These are phyloP conservation scores for Halictus ligatus DNA, from an alignment of 2,888 invertebrate species.

Conservation along the genomic window DNA sequence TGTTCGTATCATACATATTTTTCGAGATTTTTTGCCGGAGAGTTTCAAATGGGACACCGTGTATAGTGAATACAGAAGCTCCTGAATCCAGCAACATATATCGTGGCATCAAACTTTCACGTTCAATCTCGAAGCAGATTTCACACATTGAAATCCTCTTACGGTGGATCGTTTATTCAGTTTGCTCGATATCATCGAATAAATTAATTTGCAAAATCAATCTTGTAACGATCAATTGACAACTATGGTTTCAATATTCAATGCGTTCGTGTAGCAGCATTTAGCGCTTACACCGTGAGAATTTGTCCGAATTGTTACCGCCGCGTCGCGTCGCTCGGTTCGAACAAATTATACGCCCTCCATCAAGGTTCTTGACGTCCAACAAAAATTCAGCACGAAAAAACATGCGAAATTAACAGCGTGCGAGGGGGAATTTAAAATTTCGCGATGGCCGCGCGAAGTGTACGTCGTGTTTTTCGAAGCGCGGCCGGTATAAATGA, in stretches of 20 bases:
- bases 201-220: background rate
- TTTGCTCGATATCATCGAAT: background rate
- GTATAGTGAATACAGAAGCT: background rate
- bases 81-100: background rate
- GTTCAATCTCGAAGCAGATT: background rate
- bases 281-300: no score
- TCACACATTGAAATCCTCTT: background rate
- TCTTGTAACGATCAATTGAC: background rate
- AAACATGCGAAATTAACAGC: background rate
- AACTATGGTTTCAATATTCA: background rate
- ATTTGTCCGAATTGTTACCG: no score
- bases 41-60: background rate
- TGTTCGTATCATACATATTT: no score
- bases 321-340: background rate
- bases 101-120: background rate
- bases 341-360: background rate
- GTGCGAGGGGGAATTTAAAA: constrained; percentile 14
- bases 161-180: background rate
- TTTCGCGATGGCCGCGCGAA: constrained; percentile 6
- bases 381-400: background rate
- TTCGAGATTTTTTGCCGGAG: no score
- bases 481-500: constrained; percentile 24
- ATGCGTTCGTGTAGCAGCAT: background rate
- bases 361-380: background rate
- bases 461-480: constrained; percentile 19